These are phyloP conservation scores for Mellilla xanthometata DNA, from an alignment of 2,888 invertebrate species.

Conservation along the genomic window DNA sequence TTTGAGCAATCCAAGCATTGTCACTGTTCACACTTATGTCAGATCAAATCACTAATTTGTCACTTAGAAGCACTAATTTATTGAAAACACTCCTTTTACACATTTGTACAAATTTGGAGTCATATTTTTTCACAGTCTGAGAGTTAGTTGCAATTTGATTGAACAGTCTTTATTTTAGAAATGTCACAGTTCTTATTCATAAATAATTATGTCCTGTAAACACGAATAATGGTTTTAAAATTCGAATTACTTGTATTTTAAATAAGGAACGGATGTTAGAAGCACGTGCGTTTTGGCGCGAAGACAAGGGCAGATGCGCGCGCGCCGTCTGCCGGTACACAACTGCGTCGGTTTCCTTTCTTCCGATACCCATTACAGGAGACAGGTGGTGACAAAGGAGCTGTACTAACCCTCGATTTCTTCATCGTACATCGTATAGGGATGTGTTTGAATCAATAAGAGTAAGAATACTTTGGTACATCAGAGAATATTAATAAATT, in stretches of 20 bases:
- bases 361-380: conserved; percentile 73
- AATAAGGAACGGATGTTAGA: not conserved
- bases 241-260: no score
- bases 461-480: no score
- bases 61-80: not conserved
- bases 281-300: conserved; percentile 64
- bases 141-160: no score
- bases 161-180: no score
- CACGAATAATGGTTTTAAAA: no score
- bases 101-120: no score
- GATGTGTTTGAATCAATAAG: conserved; percentile 4
- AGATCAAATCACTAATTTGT: not conserved
- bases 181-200: no score
- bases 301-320: conserved; percentile 67
- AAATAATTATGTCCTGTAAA: no score
- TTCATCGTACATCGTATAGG: conserved; percentile 9
- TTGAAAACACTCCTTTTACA: no score
- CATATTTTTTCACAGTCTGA: no score
- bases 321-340: conserved; percentile 55
- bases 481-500: no score
- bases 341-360: conserved; percentile 48
- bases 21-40: conserved; percentile 32
- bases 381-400: conserved; percentile 78
- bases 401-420: conserved; percentile 66
- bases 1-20: conserved; percentile 70